phyloP scores from a whole-genome alignment of 2,797 vertebrate species.

The Pseudocheirus occidentalis region DNA sequence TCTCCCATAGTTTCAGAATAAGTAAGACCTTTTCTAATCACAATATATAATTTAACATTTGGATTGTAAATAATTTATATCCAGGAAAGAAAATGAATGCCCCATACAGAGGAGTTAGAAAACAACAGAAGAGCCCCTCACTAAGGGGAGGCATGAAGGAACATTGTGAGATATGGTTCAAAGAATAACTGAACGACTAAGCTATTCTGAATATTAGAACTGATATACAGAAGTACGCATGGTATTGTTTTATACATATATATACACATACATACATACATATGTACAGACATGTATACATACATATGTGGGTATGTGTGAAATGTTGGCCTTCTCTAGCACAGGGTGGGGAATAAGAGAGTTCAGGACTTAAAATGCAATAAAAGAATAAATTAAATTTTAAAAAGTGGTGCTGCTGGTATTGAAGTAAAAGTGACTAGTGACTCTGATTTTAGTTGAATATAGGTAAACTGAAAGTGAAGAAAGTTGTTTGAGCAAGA shows the following conservation, averaged over 20 bases:
- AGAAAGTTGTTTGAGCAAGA: not conserved
- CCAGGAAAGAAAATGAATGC: conserved; percentile 24
- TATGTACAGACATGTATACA: too few relatives aligned
- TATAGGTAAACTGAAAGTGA: not conserved
- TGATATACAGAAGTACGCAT: not conserved
- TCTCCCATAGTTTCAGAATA: conserved; percentile 16
- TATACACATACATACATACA: too few relatives aligned
- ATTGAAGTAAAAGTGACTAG: not conserved
- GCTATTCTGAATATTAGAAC: not conserved
- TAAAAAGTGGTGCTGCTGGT: not conserved
- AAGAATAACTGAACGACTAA: not conserved
- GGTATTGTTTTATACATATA: too few relatives aligned
- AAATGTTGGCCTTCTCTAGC: not conserved
- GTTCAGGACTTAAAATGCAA: not conserved
- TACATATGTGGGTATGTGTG: not conserved
- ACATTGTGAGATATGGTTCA: not conserved
- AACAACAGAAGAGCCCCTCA: not conserved
- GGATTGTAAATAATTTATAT: conserved; percentile 17
- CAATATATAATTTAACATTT: not conserved
- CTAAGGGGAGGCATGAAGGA: not conserved
- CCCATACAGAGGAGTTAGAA: not conserved
- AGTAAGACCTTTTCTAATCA: not conserved
- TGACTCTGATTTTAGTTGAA: not conserved
- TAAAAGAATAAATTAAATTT: not conserved
- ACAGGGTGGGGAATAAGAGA: not conserved